phyloP scores from a whole-genome alignment of 2,113 vertebrate species.

The Chiloscyllium plagiosum region DNA sequence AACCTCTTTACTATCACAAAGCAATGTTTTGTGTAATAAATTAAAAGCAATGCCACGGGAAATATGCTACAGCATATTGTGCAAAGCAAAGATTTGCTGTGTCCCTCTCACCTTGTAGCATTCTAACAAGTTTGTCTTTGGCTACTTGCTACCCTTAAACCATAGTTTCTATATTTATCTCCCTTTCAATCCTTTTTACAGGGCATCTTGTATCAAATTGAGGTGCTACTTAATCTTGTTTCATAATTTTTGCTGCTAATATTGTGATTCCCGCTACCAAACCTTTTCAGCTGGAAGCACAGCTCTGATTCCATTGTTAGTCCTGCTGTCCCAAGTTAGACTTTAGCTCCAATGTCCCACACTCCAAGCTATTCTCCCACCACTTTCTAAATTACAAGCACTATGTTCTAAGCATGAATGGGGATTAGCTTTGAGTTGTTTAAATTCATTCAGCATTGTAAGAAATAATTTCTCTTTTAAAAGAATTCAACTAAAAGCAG shows the following conservation, averaged over 20 bases:
- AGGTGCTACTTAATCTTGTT: not conserved
- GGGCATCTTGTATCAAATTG: not conserved
- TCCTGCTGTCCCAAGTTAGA: not conserved
- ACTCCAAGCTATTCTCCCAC: not conserved
- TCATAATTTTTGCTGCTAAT: not conserved
- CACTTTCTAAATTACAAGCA: not conserved
- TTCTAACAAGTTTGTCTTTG: not conserved
- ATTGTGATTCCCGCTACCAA: not conserved
- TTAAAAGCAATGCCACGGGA: not conserved
- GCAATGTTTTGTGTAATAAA: not conserved
- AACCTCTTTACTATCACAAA: not conserved
- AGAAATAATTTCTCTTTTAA: not conserved
- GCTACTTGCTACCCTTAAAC: not conserved
- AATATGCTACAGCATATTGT: not conserved
- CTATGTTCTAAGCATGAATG: not conserved
- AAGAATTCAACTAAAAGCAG: not conserved
- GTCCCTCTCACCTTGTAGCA: not conserved
- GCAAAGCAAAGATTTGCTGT: not conserved
- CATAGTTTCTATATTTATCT: not conserved
- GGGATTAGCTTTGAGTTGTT: not conserved
- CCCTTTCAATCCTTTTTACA: not conserved
- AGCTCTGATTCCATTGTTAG: not conserved
- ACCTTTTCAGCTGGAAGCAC: not conserved
- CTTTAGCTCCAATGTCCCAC: not conserved
- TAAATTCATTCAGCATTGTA: not conserved